Base-by-base conservation (phyloP, 2,113 vertebrate species). In the Tursiops truncatus region DNA sequence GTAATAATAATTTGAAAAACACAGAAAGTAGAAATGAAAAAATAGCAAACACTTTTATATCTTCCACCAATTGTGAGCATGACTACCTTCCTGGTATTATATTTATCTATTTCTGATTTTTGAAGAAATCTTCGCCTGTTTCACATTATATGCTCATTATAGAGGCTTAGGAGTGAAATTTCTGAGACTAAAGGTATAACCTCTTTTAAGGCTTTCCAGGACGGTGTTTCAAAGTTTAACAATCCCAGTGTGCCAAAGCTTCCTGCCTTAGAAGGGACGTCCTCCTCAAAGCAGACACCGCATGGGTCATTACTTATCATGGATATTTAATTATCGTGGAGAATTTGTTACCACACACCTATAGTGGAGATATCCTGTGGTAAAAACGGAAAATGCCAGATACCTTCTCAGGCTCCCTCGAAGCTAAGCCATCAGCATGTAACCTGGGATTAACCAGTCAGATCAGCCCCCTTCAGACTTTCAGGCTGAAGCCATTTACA, bases 81-180 rank as follows among this genome's bases (percentile, higher is more conserved):
- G 63, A 26, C 15, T 71, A 44, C 58, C 38, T 50, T 86, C 28
- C 50, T 76, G 50, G 53, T 53, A 53, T 38, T 56, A 26, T 28
- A 71, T 82, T 88, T 82, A 38, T 18, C 60, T 77, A 63, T 70
- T 62, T 71, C 81, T 80, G 33, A 36, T 79, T 88, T 91, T 88
- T 94, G 8, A 79, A 79, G n/a, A 91, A 87, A n/a, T 81, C n/a
- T 76, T 84, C 80, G 82, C 88, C 74, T 77, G 33, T 74, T 95
- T 80, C 65, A 82, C 20, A 70, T 70, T 85, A 58, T 63, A 63
- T 56, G 50, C 50, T 74, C 58, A 81, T 74, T 80, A 74, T 44
- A 81, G 58, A 84, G 31, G 53, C 63, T 85, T 20, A 47, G 33
- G 79, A 88, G 23, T 89, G 31, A 89, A 91, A 84, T 47, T 62